Conservation (phyloP, 2,113 vertebrate species). For the Etheostoma spectabile region DNA sequence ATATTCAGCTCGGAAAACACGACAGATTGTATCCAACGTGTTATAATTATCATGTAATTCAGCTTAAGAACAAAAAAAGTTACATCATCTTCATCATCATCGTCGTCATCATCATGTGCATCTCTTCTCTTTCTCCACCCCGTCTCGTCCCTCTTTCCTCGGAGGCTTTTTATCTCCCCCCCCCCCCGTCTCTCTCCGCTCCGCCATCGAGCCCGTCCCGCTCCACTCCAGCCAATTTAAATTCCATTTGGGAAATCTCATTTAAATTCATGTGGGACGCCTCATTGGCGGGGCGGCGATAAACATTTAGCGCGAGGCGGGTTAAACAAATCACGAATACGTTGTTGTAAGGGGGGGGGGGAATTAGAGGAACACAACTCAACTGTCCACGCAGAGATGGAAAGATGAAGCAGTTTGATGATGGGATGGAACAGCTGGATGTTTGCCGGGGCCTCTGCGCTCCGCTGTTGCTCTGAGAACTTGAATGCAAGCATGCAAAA, state of each 20-base stretch:
- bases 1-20: neutral
- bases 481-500: conserved; percentile 22
- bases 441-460: neutral
- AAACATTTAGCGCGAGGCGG: conserved; percentile 48
- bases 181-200: conserved; percentile 9
- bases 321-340: conserved; percentile 27
- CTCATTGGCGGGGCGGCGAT: conserved; percentile 43
- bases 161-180: neutral
- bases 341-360: neutral
- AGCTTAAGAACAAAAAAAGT: neutral
- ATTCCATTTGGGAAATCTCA: conserved; percentile 53
- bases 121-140: too few species aligned
- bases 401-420: conserved; percentile 9
- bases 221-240: conserved; percentile 44
- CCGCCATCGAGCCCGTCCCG: neutral
- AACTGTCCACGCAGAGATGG: conserved; percentile 16
- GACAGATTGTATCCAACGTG: neutral
- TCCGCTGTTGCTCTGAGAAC: neutral
- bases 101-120: neutral
- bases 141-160: too few species aligned
- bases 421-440: conserved; percentile 24
- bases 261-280: conserved; percentile 53
- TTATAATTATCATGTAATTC: neutral
- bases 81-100: neutral
- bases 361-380: neutral